Evolutionary conservation across 1,140 invertebrate species (phyloP).

Genomic region (Zaprionus taronus): DNA sequence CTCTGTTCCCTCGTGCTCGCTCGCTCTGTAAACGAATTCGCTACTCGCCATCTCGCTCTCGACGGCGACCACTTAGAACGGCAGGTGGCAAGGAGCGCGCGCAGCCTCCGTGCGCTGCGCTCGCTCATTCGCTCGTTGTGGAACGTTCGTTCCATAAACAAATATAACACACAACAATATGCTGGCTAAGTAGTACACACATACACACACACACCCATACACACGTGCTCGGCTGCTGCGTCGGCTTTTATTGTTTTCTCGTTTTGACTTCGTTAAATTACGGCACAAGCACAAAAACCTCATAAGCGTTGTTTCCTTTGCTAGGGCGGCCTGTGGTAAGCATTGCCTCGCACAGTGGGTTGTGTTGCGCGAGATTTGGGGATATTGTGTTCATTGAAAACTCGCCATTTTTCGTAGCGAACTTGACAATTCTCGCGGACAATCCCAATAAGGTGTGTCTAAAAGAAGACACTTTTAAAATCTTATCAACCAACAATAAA

Average conservation of each 20-base stretch:
- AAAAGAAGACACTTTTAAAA: too few relatives aligned
- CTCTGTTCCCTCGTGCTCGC: conserved; percentile 16
- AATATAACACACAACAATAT: conserved; percentile 51
- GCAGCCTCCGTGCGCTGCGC: conserved; percentile 61
- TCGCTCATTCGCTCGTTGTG: conserved; percentile 48
- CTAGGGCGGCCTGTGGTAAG: conserved; percentile 21
- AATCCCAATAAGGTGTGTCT: too few relatives aligned
- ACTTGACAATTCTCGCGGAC: too few relatives aligned
- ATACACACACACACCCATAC: conserved; percentile 15
- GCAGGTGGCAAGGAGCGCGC: conserved; percentile 58
- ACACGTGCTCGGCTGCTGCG: conserved; percentile 30
- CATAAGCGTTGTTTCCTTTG: conserved; percentile 64
- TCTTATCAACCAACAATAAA: too few relatives aligned
- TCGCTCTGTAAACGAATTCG: conserved; percentile 23
- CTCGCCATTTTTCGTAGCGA: too few relatives aligned
- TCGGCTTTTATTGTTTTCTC: conserved; percentile 80
- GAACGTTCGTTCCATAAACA: conserved; percentile 46
- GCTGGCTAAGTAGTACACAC: conserved; percentile 27
- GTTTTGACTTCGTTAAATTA: conserved; percentile 83
- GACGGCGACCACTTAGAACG: conserved; percentile 43
- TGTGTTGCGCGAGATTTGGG: neutral
- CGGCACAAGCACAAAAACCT: conserved; percentile 82
- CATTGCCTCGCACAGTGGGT: conserved; percentile 25
- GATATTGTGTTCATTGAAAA: too few relatives aligned
- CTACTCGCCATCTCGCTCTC: conserved; percentile 40